A percentile compares a stretch with the other conserved stretches of the same genome.
Evolutionary conservation across 2,888 invertebrate genomes (phyloP).

Genomic region (Acanthococcus lagerstroemiae): DNA sequence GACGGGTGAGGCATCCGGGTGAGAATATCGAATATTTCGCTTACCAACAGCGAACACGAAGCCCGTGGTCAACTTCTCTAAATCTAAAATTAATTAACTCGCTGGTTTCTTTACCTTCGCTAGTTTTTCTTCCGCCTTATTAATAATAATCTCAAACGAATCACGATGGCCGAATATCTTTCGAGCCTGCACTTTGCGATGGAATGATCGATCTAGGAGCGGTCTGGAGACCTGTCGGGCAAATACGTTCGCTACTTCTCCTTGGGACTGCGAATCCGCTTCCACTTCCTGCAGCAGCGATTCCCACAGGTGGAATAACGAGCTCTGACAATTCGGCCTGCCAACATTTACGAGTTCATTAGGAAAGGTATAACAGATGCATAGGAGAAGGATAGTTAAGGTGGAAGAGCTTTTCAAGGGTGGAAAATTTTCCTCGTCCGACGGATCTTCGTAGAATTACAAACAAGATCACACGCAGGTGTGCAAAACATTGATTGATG

Average conservation of each 20-base stretch:
- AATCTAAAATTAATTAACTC: no score
- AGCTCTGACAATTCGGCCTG: constrained; percentile 68
- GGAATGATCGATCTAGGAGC: constrained; percentile 75
- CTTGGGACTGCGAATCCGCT: constrained; percentile 74
- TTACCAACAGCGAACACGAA: no score
- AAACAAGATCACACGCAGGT: no score
- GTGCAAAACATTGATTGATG: no score
- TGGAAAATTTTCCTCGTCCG: no score
- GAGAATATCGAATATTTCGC: no score
- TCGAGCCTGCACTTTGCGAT: constrained; percentile 79
- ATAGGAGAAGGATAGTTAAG: neutral
- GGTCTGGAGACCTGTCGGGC: constrained; percentile 69
- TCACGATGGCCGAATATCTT: constrained; percentile 85
- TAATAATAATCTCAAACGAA: constrained; percentile 76
- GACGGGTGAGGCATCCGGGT: no score
- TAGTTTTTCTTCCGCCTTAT: constrained; percentile 71
- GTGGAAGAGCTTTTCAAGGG: no score
- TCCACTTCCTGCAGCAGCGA: constrained; percentile 81
- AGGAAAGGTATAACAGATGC: no score
- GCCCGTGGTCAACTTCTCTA: no score
- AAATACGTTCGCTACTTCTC: constrained; percentile 71
- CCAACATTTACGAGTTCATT: no score
- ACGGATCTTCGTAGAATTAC: no score
- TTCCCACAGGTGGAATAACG: constrained; percentile 84
- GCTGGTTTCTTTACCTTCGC: constrained; percentile 51